phyloP scores from a whole-genome alignment of 2,888 invertebrate genomes.

The Cerastoderma edule region DNA sequence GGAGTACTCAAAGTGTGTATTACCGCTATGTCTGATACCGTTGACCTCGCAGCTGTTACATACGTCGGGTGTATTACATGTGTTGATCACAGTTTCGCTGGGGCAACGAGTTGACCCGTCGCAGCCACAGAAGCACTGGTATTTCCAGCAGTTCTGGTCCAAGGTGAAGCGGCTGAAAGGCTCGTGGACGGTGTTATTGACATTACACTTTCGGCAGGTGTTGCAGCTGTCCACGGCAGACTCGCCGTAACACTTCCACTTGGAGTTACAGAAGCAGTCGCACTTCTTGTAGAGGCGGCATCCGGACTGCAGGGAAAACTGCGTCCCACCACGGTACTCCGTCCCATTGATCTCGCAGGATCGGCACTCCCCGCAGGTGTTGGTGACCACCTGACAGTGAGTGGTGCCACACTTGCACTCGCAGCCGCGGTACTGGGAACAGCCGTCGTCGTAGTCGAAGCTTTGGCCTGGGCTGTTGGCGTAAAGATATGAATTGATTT shows the following conservation, averaged over 20 bases:
- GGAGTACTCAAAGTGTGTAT: conserved; percentile 64
- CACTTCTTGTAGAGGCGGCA: conserved; percentile 63
- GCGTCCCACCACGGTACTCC: conserved; percentile 58
- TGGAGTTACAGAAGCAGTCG: conserved; percentile 67
- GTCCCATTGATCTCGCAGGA: conserved; percentile 43
- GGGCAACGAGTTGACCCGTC: conserved; percentile 74
- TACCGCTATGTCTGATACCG: conserved; percentile 58
- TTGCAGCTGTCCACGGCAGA: conserved; percentile 60
- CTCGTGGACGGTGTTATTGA: conserved; percentile 63
- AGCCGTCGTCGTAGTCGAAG: conserved; percentile 47
- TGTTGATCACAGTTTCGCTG: conserved; percentile 41
- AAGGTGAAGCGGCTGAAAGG: conserved; percentile 59
- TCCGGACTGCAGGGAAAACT: conserved; percentile 62
- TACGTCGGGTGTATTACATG: conserved; percentile 45
- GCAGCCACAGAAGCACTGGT: conserved; percentile 75
- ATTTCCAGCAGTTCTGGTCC: conserved; percentile 57
- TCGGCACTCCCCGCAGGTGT: conserved; percentile 56
- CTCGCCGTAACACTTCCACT: conserved; percentile 56
- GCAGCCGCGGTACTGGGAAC: conserved; percentile 39
- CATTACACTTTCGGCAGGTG: conserved; percentile 67
- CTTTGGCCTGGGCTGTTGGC: conserved; percentile 50
- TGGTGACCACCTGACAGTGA: conserved; percentile 38
- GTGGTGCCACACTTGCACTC: conserved; percentile 50
- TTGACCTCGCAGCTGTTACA: conserved; percentile 68
- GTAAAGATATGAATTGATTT: too few relatives aligned